Percentiles rank a stretch among this genome's conserved stretches.
phyloP scores from a whole-genome alignment of 2,113 vertebrate genomes.

The Actenoides lindsayi region DNA sequence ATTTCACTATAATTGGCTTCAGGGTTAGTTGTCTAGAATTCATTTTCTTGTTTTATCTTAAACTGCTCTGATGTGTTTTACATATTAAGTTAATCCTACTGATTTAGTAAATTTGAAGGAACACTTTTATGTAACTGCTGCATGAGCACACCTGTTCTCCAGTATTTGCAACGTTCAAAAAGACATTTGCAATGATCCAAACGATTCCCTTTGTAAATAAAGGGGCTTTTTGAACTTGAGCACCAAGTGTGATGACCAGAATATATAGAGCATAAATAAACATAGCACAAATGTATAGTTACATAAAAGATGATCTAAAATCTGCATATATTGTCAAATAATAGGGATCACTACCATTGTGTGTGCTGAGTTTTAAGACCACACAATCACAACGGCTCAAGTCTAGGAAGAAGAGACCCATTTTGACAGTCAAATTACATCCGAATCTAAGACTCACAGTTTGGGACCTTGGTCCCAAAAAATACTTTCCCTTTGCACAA shows the following conservation, averaged over 20 bases:
- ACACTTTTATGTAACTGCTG: neutral
- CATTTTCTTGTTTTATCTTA: neutral
- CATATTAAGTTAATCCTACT: neutral
- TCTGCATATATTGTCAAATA: neutral
- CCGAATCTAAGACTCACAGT: neutral
- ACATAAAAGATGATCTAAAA: neutral
- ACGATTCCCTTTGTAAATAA: neutral
- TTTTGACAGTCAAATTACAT: neutral
- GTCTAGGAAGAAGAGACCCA: neutral
- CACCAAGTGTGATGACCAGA: neutral
- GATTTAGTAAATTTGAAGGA: neutral
- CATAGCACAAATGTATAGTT: neutral
- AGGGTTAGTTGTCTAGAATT: neutral
- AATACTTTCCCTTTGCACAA: neutral
- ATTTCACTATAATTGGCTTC: neutral
- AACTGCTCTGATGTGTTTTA: neutral
- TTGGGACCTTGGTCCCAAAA: neutral
- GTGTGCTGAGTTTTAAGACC: neutral
- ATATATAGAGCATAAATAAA: neutral
- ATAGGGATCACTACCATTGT: neutral
- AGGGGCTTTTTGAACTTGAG: neutral
- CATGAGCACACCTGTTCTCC: neutral
- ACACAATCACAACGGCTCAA: neutral
- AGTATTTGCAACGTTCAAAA: neutral
- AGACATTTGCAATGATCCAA: neutral